phyloP scores from a whole-genome alignment of 2,888 invertebrate genomes.

The Bursaphelenchus okinawaensis region DNA sequence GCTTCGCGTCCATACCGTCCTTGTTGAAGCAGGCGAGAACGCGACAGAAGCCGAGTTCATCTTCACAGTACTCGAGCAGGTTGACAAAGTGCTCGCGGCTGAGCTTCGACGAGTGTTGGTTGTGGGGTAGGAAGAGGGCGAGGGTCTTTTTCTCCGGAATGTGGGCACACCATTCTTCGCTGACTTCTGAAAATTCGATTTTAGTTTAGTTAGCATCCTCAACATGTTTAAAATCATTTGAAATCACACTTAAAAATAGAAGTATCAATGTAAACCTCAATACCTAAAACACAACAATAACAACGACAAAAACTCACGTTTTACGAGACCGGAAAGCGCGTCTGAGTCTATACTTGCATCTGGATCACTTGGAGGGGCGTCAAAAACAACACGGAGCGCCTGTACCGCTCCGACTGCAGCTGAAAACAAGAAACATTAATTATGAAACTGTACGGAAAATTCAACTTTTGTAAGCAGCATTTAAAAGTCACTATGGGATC shows the following conservation, averaged over 20 bases:
- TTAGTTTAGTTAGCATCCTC: neutral
- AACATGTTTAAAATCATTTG: neutral
- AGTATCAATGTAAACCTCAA: too few relatives aligned
- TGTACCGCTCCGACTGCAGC: slow-evolving; percentile 33
- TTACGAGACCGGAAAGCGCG: slow-evolving; percentile 20
- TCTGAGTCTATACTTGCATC: slow-evolving; percentile 11
- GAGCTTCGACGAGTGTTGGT: slow-evolving; percentile 24
- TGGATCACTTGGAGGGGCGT: slow-evolving; percentile 29
- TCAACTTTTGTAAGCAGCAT: too few relatives aligned
- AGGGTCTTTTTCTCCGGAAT: slow-evolving; percentile 30
- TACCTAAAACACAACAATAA: neutral
- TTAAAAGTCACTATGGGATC: too few relatives aligned
- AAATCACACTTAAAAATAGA: neutral
- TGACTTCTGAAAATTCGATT: slow-evolving; percentile 27
- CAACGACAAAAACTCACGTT: slow-evolving; percentile 11
- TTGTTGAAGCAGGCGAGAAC: slow-evolving; percentile 38
- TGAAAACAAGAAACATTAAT: too few relatives aligned
- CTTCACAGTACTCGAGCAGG: slow-evolving; percentile 34
- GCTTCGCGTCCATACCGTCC: slow-evolving; percentile 31
- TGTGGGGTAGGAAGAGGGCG: slow-evolving; percentile 32
- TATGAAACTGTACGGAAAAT: too few relatives aligned
- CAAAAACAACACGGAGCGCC: slow-evolving; percentile 36
- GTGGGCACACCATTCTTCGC: slow-evolving; percentile 39
- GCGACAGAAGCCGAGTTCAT: slow-evolving; percentile 29
- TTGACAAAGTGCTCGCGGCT: slow-evolving; percentile 33